phyloP scores from a whole-genome alignment of 2,113 vertebrate species.

The Alces alces region DNA sequence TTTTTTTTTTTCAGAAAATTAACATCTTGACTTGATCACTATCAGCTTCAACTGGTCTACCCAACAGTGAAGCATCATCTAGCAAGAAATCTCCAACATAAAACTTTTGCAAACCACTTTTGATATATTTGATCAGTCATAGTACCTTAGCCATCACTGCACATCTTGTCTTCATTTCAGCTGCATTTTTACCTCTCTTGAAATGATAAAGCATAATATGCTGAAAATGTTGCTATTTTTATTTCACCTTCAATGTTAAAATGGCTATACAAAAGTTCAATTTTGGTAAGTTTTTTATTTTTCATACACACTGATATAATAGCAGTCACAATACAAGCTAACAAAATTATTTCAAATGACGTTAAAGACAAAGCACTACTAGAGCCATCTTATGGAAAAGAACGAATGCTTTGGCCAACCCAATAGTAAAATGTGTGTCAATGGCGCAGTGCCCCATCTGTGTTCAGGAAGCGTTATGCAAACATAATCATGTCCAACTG shows the following conservation, averaged over 20 bases:
- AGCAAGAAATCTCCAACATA: not conserved
- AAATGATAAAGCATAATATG: not conserved
- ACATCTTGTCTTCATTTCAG: not conserved
- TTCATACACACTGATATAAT: not conserved
- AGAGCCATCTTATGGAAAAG: not conserved
- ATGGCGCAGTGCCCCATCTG: not conserved
- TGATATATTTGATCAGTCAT: not conserved
- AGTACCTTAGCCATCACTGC: not conserved
- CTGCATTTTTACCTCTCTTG: not conserved
- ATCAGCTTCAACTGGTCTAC: not conserved
- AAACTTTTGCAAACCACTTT: not conserved
- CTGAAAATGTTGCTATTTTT: not conserved
- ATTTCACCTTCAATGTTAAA: not conserved
- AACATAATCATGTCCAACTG: fast-evolving
- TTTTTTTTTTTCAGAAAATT: not conserved
- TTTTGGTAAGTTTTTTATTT: not conserved
- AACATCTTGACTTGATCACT: not conserved
- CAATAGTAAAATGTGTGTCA: not conserved
- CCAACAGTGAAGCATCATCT: not conserved
- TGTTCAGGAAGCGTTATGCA: fast-evolving
- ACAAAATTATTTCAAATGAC: not conserved
- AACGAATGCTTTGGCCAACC: not conserved
- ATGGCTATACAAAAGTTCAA: not conserved
- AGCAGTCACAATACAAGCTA: not conserved
- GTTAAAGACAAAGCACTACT: not conserved